phyloP scores from a whole-genome alignment of 1,140 invertebrate genomes.

The Aphelinus certus region DNA sequence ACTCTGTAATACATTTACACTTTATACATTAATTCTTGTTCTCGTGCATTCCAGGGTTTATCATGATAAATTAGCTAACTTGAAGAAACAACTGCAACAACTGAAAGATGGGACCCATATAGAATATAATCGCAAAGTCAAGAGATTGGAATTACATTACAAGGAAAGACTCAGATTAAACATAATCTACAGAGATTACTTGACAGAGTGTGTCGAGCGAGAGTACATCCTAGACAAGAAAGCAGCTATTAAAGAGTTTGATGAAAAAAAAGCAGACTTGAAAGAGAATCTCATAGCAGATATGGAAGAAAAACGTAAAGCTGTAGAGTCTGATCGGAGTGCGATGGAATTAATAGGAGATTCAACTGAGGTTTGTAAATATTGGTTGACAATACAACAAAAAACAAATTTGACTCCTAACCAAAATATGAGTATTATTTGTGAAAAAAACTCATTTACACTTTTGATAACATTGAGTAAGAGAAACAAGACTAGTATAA shows the following conservation, averaged over 20 bases:
- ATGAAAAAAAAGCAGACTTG: conserved; percentile 94
- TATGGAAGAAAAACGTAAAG: conserved; percentile 90
- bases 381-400: conserved; percentile 11
- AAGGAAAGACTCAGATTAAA: conserved; percentile 79
- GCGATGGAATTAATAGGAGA: conserved; percentile 89
- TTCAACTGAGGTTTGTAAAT: conserved; percentile 76
- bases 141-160: conserved; percentile 83
- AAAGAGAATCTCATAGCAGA: conserved; percentile 90
- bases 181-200: conserved; percentile 83
- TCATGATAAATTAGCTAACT: conserved; percentile 87
- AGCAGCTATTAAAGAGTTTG: conserved; percentile 89
- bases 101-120: conserved; percentile 86
- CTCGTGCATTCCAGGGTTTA: conserved; percentile 77
- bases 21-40: not conserved
- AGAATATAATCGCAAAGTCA: conserved; percentile 84
- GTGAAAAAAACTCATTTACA: not conserved
- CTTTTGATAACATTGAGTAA: not conserved
- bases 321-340: conserved; percentile 87
- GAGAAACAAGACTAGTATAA: too few species aligned
- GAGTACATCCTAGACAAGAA: conserved; percentile 91
- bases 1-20: not conserved
- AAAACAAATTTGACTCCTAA: not conserved
- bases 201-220: conserved; percentile 85
- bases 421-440: conserved; percentile 17
- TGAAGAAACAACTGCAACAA: conserved; percentile 91